A percentile compares a stretch with the other conserved stretches of the same genome.
phyloP scores from a whole-genome alignment of 2,113 vertebrate genomes.

The Kryptolebias marmoratus region DNA sequence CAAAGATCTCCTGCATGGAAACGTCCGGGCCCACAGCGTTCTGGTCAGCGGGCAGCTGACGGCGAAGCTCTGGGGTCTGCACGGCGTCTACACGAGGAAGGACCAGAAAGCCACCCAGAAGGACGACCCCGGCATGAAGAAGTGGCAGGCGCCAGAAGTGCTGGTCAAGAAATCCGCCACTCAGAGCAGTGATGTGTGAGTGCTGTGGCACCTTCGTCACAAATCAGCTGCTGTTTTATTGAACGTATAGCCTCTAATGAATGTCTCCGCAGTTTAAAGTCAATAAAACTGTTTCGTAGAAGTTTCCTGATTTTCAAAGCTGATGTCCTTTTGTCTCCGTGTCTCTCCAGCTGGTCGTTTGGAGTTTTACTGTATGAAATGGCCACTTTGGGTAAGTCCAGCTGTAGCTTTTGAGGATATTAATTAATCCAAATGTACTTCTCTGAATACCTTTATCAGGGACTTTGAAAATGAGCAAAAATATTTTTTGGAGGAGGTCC shows the following conservation, averaged over 20 bases:
- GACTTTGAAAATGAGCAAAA: no score
- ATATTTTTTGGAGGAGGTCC: no score
- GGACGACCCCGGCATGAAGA: constrained; percentile 82
- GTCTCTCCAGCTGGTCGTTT: constrained; percentile 88
- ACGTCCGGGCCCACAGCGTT: constrained; percentile 88
- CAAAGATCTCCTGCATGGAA: constrained; percentile 88
- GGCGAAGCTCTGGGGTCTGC: constrained; percentile 89
- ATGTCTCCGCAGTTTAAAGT: no score
- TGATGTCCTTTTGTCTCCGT: background rate
- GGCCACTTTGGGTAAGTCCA: constrained; percentile 86
- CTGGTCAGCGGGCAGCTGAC: constrained; percentile 85
- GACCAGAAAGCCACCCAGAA: constrained; percentile 64
- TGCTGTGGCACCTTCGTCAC: background rate
- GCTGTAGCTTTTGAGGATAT: background rate
- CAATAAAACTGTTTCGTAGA: no score
- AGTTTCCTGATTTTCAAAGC: no score
- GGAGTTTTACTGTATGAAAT: constrained; percentile 91
- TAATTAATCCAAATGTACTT: no score
- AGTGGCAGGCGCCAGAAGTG: constrained; percentile 93
- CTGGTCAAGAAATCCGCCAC: constrained; percentile 78
- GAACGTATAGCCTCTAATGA: no score
- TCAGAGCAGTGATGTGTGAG: constrained; percentile 88
- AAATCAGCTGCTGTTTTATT: background rate
- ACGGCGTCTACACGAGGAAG: constrained; percentile 81
- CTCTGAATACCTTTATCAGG: no score